A percentile compares a stretch with the other conserved stretches of the same genome.
Conservation (phyloP, 2,888 invertebrate species). For the Drosophila nr. perissopoda region DNA sequence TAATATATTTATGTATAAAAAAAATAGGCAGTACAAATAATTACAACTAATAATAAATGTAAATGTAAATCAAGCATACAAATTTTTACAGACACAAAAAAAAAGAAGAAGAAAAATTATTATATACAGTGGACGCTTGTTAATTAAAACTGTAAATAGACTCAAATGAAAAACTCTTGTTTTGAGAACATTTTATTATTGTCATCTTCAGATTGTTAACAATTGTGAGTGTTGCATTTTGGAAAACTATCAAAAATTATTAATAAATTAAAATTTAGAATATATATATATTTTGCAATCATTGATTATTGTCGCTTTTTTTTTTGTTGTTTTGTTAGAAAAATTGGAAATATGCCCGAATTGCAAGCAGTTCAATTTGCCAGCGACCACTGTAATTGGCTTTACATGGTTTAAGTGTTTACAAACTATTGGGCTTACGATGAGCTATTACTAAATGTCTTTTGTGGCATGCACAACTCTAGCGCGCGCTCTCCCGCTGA, state of each 20-base stretch:
- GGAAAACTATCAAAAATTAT: neutral
- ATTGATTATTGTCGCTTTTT: neutral
- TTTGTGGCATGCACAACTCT: conserved; percentile 17
- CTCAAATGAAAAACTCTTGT: neutral
- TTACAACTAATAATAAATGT: conserved; percentile 32
- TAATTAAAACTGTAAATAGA: neutral
- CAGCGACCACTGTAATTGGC: conserved; percentile 10
- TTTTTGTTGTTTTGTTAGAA: neutral
- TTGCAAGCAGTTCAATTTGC: neutral
- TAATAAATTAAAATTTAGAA: neutral
- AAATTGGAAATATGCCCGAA: neutral
- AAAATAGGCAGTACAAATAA: conserved; percentile 14
- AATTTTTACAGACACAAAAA: conserved; percentile 16
- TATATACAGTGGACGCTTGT: conserved; percentile 1
- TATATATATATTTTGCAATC: neutral
- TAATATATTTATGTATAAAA: conserved; percentile 10
- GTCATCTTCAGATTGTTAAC: neutral
- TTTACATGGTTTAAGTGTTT: conserved; percentile 15
- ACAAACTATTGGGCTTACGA: conserved; percentile 23
- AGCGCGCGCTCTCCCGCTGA: neutral
- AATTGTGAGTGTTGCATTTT: neutral
- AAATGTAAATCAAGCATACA: conserved; percentile 14
- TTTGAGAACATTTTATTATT: neutral
- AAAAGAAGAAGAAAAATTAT: neutral
- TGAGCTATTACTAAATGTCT: conserved; percentile 35